These are phyloP conservation scores for Dasysyrphus tricinctus DNA, from an alignment of 2,888 invertebrate species.

Conservation along the genomic window DNA sequence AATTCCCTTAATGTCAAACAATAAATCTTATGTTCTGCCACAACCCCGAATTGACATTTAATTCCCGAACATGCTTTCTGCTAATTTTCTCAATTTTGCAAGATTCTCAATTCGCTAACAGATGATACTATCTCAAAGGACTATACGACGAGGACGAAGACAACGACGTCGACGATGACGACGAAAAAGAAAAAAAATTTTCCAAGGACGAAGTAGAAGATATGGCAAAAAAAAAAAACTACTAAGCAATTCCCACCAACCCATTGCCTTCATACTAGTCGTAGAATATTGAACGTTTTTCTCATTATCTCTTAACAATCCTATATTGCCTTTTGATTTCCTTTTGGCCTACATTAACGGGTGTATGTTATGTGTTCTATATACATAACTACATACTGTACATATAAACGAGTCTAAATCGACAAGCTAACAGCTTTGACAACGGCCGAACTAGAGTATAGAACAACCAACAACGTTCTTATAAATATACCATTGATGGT, in stretches of 20 bases:
- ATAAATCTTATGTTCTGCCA: conserved; percentile 53
- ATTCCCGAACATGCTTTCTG: conserved; percentile 53
- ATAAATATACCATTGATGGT: conserved; percentile 57
- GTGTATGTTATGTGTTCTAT: conserved; percentile 11
- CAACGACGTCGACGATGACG: background rate
- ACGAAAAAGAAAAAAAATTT: background rate
- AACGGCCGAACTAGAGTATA: conserved; percentile 39
- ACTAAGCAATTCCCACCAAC: conserved; percentile 7
- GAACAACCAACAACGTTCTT: conserved; percentile 43
- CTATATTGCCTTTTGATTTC: conserved; percentile 60
- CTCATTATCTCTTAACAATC: conserved; percentile 68
- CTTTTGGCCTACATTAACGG: conserved; percentile 63
- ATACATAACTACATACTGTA: background rate
- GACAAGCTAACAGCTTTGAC: conserved; percentile 54
- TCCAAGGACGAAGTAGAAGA: conserved; percentile 4
- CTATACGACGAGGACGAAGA: background rate
- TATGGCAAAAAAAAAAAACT: background rate
- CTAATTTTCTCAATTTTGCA: conserved; percentile 61
- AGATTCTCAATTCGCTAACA: conserved; percentile 12
- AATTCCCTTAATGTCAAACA: conserved; percentile 27
- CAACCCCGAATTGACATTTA: conserved; percentile 52
- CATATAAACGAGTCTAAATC: background rate
- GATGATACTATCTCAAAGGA: background rate
- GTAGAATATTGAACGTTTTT: conserved; percentile 54
- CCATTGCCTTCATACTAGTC: background rate